These are phyloP conservation scores for Chaetops frenatus DNA, from an alignment of 2,113 vertebrate genomes.

Conservation along the genomic window DNA sequence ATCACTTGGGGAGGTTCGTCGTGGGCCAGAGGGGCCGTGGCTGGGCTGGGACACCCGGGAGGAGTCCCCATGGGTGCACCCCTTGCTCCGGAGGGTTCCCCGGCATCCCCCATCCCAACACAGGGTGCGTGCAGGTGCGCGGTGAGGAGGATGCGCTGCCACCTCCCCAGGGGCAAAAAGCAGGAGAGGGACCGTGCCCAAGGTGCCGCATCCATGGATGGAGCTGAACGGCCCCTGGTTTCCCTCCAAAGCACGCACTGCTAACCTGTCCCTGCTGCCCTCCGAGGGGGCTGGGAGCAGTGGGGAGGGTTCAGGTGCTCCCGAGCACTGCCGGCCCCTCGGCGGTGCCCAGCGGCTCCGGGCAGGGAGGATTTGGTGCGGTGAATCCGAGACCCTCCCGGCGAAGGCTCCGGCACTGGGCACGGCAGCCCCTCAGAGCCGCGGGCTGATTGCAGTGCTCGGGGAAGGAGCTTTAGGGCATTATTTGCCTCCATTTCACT, in stretches of 20 bases:
- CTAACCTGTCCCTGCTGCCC: not conserved
- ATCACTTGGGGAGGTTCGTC: rapidly evolving
- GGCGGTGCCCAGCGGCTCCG: not conserved
- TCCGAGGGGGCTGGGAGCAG: not conserved
- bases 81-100: not conserved
- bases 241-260: not conserved
- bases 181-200: rapidly evolving
- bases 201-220: not conserved
- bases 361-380: not conserved
- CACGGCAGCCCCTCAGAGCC: not conserved
- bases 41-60: not conserved
- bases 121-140: rapidly evolving
- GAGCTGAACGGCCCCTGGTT: rapidly evolving
- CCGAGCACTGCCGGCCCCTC: not conserved
- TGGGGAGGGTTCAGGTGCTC: rapidly evolving
- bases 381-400: not conserved
- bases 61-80: not conserved
- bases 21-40: rapidly evolving
- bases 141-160: not conserved
- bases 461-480: not conserved
- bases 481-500: constrained; percentile 23
- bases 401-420: rapidly evolving
- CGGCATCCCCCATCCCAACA: rapidly evolving
- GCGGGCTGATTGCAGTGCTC: not conserved
- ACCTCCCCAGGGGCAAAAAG: not conserved